These are phyloP conservation scores for Spodoptera littoralis DNA, from an alignment of 2,888 invertebrate species.

Conservation along the genomic window DNA sequence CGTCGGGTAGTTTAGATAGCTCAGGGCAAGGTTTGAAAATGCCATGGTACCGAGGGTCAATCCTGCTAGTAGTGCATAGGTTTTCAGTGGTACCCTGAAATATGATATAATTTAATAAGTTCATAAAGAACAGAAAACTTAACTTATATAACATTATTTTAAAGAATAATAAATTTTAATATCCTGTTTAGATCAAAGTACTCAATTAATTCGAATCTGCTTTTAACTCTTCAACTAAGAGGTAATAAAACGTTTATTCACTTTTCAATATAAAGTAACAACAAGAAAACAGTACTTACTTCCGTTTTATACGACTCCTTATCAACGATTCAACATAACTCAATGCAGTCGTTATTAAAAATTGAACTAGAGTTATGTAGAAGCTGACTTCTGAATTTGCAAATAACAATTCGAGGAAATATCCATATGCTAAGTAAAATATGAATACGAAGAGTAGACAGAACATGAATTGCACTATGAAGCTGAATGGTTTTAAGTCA, in stretches of 20 bases:
- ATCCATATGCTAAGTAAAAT: constrained; percentile 97
- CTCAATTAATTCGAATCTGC: no score
- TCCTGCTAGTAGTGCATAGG: constrained; percentile 94
- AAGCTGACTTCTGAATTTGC: constrained; percentile 96
- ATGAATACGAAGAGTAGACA: constrained; percentile 95
- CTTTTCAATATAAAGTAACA: neutral
- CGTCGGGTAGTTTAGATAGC: constrained; percentile 98
- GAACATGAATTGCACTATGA: constrained; percentile 92
- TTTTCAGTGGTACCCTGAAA: constrained; percentile 94
- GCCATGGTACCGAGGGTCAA: constrained; percentile 98
- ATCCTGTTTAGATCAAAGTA: no score
- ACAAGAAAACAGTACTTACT: constrained; percentile 73
- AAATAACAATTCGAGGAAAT: constrained; percentile 97
- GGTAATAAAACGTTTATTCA: no score
- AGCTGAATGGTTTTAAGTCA: constrained; percentile 91
- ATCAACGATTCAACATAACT: constrained; percentile 92
- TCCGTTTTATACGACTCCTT: constrained; percentile 89
- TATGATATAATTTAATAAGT: neutral
- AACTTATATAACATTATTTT: neutral
- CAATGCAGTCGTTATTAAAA: constrained; percentile 94
- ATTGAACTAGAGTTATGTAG: constrained; percentile 97
- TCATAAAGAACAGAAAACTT: no score
- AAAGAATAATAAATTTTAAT: neutral
- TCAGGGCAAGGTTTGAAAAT: constrained; percentile 97
- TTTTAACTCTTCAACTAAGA: no score